Conservation (phyloP, 2,797 vertebrate species). For the Tadarida brasiliensis region DNA sequence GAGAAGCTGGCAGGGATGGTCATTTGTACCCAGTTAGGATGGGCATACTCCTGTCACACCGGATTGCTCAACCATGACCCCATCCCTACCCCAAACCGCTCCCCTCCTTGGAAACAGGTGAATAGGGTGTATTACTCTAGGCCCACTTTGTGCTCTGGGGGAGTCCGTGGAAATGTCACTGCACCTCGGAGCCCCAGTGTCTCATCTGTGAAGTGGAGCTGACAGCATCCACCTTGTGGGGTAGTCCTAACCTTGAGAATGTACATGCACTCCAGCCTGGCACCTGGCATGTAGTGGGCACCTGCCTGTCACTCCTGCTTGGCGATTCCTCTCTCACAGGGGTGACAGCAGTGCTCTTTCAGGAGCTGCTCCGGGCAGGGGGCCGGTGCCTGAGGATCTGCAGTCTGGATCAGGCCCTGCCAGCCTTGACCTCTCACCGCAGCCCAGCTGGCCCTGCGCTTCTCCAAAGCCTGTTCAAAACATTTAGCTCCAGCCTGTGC, state of each 20-base stretch:
- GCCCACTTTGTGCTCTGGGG: background rate
- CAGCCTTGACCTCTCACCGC: background rate
- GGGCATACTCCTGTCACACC: background rate
- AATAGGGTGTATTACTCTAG: background rate
- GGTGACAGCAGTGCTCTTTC: background rate
- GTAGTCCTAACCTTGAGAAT: background rate
- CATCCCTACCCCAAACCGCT: too few species aligned
- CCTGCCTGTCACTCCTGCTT: background rate
- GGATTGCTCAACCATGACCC: background rate
- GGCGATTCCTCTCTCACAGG: background rate
- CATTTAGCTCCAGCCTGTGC: background rate
- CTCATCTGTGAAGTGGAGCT: background rate
- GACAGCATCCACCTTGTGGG: background rate
- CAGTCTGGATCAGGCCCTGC: rapidly evolving
- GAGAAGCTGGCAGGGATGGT: background rate
- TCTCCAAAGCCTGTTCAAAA: background rate
- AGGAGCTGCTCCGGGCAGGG: background rate
- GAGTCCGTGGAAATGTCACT: background rate
- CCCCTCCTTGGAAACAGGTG: background rate
- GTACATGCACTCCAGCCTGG: background rate
- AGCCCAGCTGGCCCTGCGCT: background rate
- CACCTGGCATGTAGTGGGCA: too few species aligned
- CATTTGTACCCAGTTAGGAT: background rate
- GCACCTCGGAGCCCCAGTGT: background rate
- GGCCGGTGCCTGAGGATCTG: background rate